These are phyloP conservation scores for Scaptodrosophila latifasciaeformis DNA, from an alignment of 2,888 invertebrate genomes.

Conservation along the genomic window DNA sequence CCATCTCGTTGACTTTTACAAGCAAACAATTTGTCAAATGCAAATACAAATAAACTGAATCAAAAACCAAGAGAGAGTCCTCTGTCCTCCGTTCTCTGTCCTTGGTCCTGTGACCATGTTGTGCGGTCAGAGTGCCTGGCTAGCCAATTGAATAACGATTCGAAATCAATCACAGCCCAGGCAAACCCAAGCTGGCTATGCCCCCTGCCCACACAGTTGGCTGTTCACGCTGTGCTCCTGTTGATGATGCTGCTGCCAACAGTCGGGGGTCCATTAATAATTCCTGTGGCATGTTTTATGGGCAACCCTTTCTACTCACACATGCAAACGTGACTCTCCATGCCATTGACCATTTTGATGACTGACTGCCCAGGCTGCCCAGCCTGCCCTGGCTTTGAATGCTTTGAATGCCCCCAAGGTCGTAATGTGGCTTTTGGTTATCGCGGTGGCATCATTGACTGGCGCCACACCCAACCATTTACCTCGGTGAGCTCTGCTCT, in stretches of 20 bases:
- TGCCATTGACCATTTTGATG: constrained; percentile 54
- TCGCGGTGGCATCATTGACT: not conserved
- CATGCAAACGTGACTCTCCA: constrained; percentile 64
- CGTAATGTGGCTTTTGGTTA: not conserved
- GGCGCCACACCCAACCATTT: not conserved
- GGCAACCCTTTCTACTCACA: constrained; percentile 36
- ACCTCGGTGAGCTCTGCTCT: constrained; percentile 28
- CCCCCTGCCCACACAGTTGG: not conserved
- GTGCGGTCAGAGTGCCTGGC: constrained; percentile 12
- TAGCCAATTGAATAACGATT: constrained; percentile 68
- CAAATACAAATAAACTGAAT: constrained; percentile 64
- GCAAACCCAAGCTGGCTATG: not conserved
- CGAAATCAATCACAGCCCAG: constrained; percentile 62
- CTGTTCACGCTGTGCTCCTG: not conserved
- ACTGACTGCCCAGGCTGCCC: constrained; percentile 39
- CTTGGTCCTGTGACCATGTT: not conserved
- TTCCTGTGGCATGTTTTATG: constrained; percentile 65
- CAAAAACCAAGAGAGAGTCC: constrained; percentile 10
- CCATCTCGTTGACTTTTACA: constrained; percentile 54
- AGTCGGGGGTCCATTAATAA: constrained; percentile 57
- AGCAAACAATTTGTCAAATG: constrained; percentile 68
- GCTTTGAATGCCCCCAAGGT: not conserved
- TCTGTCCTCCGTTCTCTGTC: not conserved
- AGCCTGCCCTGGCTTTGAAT: not conserved
- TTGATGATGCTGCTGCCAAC: constrained; percentile 22